These are phyloP conservation scores for Paracentrotus lividus DNA, from an alignment of 53 echinoderm and acorn worm genomes.

Conservation along the genomic window DNA sequence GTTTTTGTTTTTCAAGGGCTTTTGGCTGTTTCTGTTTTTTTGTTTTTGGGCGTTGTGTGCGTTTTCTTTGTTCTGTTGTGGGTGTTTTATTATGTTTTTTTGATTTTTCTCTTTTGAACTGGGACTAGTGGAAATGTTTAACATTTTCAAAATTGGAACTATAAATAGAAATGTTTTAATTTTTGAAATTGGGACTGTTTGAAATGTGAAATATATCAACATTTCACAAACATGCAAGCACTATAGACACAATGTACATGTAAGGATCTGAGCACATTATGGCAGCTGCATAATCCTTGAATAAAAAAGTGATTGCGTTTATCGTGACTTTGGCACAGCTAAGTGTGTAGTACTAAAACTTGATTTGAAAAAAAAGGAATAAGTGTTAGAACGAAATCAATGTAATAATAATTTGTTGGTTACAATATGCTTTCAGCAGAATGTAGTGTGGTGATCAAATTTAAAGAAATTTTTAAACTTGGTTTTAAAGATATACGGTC, in stretches of 20 bases:
- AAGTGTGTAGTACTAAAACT: background rate
- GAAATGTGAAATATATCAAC: background rate
- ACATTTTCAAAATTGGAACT: no score
- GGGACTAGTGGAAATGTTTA: no score
- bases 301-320: background rate
- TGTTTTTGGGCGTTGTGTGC: no score
- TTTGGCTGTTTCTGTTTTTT: no score
- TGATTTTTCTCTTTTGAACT: no score
- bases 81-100: no score
- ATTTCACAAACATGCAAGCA: background rate
- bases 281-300: constrained; percentile 18
- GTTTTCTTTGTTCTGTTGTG: no score
- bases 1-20: no score
- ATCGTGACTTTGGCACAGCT: background rate
- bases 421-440: background rate
- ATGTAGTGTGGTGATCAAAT: background rate
- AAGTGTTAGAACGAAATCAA: background rate
- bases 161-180: no score
- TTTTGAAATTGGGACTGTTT: no score
- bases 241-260: constrained; percentile 22
- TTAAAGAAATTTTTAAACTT: background rate
- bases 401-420: background rate
- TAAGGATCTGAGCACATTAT: constrained; percentile 51
- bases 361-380: no score
- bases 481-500: background rate